A percentile compares a stretch with the other conserved stretches of the same genome.
These are phyloP conservation scores for Limosa lapponica DNA, from an alignment of 2,797 vertebrate genomes.

Conservation along the genomic window DNA sequence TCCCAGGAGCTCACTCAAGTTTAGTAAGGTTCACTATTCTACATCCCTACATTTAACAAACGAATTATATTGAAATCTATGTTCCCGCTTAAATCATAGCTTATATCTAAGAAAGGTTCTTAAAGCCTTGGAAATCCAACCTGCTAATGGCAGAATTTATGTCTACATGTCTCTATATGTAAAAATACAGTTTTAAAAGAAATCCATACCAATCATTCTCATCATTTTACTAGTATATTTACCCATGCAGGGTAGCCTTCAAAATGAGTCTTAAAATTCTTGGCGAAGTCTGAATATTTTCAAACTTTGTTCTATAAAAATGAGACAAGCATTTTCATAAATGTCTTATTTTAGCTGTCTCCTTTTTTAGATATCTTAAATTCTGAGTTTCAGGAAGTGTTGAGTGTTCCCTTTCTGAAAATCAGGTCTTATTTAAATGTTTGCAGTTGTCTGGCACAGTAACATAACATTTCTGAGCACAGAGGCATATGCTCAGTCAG, in stretches of 20 bases:
- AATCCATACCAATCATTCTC: neutral
- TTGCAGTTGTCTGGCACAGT: neutral
- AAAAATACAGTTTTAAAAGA: neutral
- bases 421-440: rapidly evolving
- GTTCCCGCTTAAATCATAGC: neutral
- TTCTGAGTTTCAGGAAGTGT: neutral
- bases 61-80: neutral
- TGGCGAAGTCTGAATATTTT: neutral
- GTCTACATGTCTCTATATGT: neutral
- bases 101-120: neutral
- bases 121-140: neutral
- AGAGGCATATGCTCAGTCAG: neutral
- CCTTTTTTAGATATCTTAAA: neutral
- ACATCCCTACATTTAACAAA: neutral
- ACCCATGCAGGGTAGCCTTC: neutral
- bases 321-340: neutral
- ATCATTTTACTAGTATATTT: neutral
- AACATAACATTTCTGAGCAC: neutral
- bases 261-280: neutral
- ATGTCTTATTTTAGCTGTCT: neutral
- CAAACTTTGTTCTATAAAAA: neutral
- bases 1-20: neutral
- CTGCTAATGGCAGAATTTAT: neutral
- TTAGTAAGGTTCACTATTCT: neutral
- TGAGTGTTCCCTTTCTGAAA: neutral